A percentile compares a stretch with the other conserved stretches of the same genome.
Evolutionary conservation across 2,888 invertebrate species (phyloP).

Genomic region (Cecidostiba fungosa): DNA sequence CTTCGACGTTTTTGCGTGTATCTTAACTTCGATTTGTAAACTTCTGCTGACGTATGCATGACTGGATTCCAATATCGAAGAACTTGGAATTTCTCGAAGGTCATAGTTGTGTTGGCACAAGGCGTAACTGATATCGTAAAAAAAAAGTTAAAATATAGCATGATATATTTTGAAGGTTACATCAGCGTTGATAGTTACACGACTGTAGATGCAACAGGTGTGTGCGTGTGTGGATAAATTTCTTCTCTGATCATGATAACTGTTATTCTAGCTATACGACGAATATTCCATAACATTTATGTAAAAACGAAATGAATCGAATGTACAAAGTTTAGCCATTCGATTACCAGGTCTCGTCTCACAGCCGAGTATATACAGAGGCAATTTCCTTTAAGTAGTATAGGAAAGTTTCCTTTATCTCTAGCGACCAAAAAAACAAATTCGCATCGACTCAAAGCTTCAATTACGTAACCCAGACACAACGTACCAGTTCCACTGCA

Average conservation of each 20-base stretch:
- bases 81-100: neutral
- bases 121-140: too few species aligned
- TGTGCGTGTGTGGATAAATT: neutral
- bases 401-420: neutral
- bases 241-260: too few species aligned
- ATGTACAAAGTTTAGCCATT: neutral
- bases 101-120: too few species aligned
- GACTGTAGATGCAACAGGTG: neutral
- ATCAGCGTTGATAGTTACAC: too few species aligned
- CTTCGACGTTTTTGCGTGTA: neutral
- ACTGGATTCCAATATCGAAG: neutral
- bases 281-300: neutral
- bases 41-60: neutral
- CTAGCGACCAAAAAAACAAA: neutral
- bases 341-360: neutral
- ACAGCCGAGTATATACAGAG: too few species aligned
- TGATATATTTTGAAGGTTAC: too few species aligned
- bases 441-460: neutral
- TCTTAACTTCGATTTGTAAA: conserved; percentile 35
- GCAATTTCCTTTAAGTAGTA: neutral
- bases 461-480: neutral
- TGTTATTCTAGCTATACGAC: neutral
- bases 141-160: too few species aligned
- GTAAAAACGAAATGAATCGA: neutral
- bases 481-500: neutral